Base-by-base conservation (phyloP, 2,113 vertebrate species). In the Drymodes brunneopygia region DNA sequence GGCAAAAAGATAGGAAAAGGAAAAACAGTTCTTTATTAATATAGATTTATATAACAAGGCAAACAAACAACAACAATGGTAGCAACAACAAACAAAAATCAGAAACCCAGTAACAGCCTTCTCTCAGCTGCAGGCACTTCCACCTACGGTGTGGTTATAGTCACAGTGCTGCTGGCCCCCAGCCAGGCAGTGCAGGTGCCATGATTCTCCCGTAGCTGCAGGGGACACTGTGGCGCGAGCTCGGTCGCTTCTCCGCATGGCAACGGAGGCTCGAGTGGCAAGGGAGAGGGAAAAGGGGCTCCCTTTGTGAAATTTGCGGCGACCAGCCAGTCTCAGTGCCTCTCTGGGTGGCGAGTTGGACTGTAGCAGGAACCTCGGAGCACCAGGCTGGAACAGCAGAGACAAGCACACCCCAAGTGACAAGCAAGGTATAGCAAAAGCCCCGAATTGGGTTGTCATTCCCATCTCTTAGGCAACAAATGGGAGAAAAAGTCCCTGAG, bases 381-480 rank as follows among this genome's bases (percentile, higher is more conserved):
- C 48, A 44, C 38, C 38, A 65, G 50, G 16, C 33, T 56, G 40
- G 9, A 44, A 65, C 27, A 45, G 40, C 8, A 25, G 40, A 66
- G 20, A 44, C 12, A 23, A 44, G 15, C 5, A 31, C 2, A 6
- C 27, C 10, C 21, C 12, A 56, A 20, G 50, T 31, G 33, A 15
- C 33, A 25, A 35, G 29, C 38, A 54, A 36, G 44, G 50, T 15
- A 21, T 31, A 36, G 40, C 9, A 66, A 47, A 56, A 36, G 5
- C 8, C 4, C 2, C 0, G 4, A 56, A 66, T n/a, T n/a, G n/a
- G n/a, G n/a, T n/a, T 0, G 0, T 42, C 44, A n/a, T 70, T 81
- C 35, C 24, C 31, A 35, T 42, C 29, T 50, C 24, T 81, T n/a
- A 9, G 35, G 36, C 12, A 42, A 42, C 5, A 29, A 40, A 69